phyloP scores from a whole-genome alignment of 2,113 vertebrate species.

The Lepisosteus osseus region DNA sequence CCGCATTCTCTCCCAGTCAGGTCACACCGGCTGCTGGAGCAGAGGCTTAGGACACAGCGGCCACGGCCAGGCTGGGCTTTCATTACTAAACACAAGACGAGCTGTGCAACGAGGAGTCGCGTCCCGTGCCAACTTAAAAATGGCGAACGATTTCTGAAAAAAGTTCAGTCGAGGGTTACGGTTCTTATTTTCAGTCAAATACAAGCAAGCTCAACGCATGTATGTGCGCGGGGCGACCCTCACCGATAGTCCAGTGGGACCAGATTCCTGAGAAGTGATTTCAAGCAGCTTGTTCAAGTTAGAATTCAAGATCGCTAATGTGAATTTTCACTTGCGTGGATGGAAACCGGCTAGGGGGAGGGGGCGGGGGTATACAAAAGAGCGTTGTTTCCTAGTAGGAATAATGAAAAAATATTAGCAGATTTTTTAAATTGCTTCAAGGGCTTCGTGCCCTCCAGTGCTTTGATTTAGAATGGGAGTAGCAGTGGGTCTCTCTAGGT shows the following conservation, averaged over 20 bases:
- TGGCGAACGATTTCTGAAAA: no score
- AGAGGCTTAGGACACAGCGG: no score
- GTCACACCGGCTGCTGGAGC: no score
- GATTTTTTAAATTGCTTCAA: background rate
- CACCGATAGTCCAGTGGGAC: background rate
- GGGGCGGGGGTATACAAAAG: conserved; percentile 30
- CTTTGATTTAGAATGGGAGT: background rate
- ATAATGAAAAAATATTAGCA: background rate
- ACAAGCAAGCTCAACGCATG: no score
- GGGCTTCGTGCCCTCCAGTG: background rate
- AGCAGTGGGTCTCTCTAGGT: background rate
- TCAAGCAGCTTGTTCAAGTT: conserved; percentile 61
- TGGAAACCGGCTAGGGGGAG: background rate
- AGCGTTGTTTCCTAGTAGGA: conserved; percentile 25
- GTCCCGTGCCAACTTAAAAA: no score
- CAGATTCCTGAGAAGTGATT: conserved; percentile 53
- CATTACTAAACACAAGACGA: no score
- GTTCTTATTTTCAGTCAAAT: no score
- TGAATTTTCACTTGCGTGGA: conserved; percentile 29
- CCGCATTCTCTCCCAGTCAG: no score
- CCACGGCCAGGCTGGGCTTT: no score
- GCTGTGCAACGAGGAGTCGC: no score
- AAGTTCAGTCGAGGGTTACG: no score
- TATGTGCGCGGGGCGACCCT: no score
- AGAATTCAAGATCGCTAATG: conserved; percentile 37